Conservation (phyloP, 2,113 vertebrate genomes). For the Crotalus tigris region DNA sequence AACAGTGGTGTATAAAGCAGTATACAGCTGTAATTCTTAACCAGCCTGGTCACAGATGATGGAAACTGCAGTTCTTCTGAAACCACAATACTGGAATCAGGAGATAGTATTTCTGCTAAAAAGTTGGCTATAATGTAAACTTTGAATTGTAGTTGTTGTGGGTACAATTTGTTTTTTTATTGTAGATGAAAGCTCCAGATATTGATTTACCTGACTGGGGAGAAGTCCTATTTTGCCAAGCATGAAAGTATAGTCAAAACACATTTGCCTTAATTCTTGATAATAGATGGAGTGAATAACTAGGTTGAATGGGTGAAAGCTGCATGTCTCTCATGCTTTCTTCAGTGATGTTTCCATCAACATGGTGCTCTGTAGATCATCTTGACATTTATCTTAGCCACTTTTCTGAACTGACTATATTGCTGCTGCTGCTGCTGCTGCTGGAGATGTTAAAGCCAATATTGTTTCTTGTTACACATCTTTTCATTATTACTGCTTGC, state of each 20-base stretch:
- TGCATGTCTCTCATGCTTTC: background rate
- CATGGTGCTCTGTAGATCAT: background rate
- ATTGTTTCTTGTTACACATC: background rate
- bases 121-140: background rate
- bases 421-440: background rate
- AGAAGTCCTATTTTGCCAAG: background rate
- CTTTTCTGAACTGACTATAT: background rate
- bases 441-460: background rate
- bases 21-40: background rate
- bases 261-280: background rate
- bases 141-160: background rate
- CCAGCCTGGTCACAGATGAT: background rate
- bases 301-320: background rate
- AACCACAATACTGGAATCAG: background rate
- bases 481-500: background rate
- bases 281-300: background rate
- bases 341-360: background rate
- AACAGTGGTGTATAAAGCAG: background rate
- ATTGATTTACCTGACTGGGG: background rate
- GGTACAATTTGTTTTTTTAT: background rate
- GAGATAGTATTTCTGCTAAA: background rate
- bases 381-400: background rate
- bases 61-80: background rate
- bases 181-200: background rate
- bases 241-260: background rate